These are phyloP conservation scores for Eurypyga helias DNA, from an alignment of 2,113 vertebrate species.

Conservation along the genomic window DNA sequence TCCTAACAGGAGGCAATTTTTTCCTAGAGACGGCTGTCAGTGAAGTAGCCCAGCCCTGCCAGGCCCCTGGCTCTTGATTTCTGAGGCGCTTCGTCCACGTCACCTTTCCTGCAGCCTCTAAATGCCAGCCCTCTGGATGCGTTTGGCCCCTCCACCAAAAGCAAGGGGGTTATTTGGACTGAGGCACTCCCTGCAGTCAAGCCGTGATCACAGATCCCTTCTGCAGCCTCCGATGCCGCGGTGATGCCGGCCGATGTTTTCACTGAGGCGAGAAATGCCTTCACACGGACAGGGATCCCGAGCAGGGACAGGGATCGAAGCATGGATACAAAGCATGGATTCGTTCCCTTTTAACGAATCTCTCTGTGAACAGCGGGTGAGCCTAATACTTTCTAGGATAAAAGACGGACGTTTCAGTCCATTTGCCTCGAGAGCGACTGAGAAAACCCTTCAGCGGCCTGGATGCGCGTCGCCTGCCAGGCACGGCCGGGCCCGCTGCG, in stretches of 20 bases:
- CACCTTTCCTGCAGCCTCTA: neutral
- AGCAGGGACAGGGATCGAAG: accelerated
- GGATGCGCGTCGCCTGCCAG: too few species aligned
- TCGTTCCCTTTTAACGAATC: accelerated
- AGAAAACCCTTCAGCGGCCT: neutral
- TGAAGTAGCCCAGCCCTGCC: neutral
- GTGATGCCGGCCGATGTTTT: accelerated
- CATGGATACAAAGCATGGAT: accelerated
- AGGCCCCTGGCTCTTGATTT: neutral
- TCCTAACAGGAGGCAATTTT: neutral
- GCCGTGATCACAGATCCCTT: neutral
- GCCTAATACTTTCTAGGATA: neutral
- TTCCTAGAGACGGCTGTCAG: neutral
- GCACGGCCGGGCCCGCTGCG: accelerated
- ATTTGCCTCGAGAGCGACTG: neutral
- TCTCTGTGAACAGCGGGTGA: accelerated
- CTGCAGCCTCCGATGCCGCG: neutral
- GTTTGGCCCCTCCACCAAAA: neutral
- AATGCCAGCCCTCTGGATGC: neutral
- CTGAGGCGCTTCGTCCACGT: accelerated
- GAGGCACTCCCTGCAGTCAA: neutral
- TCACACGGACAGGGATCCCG: too few species aligned
- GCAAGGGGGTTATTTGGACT: accelerated
- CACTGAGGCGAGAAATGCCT: neutral
- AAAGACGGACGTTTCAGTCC: neutral